Base-by-base conservation (phyloP, 2,113 vertebrate species). In the Sarotherodon lohbergeri region DNA sequence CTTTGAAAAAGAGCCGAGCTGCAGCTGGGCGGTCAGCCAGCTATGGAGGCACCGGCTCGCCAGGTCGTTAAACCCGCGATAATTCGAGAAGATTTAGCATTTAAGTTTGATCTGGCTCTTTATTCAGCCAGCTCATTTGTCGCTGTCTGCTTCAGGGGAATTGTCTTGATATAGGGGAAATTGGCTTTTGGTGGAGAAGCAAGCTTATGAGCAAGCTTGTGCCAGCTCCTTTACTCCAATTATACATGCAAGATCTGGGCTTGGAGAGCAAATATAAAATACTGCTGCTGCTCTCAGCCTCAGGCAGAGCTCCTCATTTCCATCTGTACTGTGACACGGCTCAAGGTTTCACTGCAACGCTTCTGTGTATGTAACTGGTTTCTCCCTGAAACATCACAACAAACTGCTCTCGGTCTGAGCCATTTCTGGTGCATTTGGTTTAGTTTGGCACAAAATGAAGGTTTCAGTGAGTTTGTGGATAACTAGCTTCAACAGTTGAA, bases 1-100 rank as follows among this genome's bases (percentile, higher is more conserved):
- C 36, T 76, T 80, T 68, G 29, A 82, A 61, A 17, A 11, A 68
- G 54, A 11, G 80, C 11, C 13, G 14, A 59, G 79, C 66, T 56
- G 17, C 29, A 85, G 14, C 76, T 19, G 79, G 46, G 87, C 83
- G 54, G 66, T 14, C 46, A 73, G 89, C 82, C 83, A 81, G 59
- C 43, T 85, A 55, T 43, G 36, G 71, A 9, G 73, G 48, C n/a
- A 4, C 9, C 4, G n/a, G 5, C 41, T 29, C 87, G 84, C 56
- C 85, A 88, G 90, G 66, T 73, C 68, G 17, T 87, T 93, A 92
- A 89, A 89, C 34, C 46, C 5, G 87, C 7, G 22, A 91, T 93
- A 83, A 93, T 92, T 86, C 7, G 34, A 80, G 81, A 89, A 82
- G 88, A 86, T 92, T 93, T 91, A 84, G 59, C 29, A 76, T 79